phyloP scores from a whole-genome alignment of 2,888 invertebrate genomes.

The Drosophila trichaetosa region DNA sequence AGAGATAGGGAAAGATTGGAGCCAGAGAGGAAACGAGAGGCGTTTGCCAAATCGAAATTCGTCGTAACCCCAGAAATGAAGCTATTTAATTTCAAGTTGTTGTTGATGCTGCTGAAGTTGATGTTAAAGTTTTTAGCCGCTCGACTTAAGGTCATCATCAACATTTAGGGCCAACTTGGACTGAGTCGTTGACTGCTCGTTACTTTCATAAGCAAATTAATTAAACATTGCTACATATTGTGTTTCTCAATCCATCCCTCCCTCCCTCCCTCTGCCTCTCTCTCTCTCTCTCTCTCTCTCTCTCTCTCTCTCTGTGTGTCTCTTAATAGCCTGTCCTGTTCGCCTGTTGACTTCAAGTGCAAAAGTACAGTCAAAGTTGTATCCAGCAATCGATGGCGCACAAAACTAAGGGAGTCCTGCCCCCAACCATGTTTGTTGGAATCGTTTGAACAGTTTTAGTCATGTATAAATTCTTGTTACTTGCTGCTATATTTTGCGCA shows the following conservation, averaged over 20 bases:
- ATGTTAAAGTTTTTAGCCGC: slow-evolving; percentile 30
- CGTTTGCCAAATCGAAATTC: slow-evolving; percentile 52
- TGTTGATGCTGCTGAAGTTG: slow-evolving; percentile 33
- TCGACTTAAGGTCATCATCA: slow-evolving; percentile 54
- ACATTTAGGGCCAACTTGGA: slow-evolving; percentile 29
- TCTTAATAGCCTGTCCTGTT: not conserved
- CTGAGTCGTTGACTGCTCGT: slow-evolving; percentile 29
- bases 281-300: not conserved
- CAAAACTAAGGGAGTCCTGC: not conserved
- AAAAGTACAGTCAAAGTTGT: slow-evolving; percentile 50
- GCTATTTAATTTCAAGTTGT: slow-evolving; percentile 45
- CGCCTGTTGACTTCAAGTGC: slow-evolving; percentile 45
- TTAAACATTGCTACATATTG: slow-evolving; percentile 59
- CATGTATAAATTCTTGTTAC: not conserved
- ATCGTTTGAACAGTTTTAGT: not conserved
- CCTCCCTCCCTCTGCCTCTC: too few relatives aligned
- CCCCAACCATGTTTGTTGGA: not conserved
- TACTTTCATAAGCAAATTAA: slow-evolving; percentile 77
- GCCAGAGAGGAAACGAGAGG: not conserved
- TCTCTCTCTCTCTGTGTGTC: not conserved
- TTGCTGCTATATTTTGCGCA: slow-evolving; percentile 20
- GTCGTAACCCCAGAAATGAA: slow-evolving; percentile 40
- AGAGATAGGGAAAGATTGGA: too few relatives aligned
- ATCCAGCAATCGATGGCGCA: slow-evolving; percentile 9
- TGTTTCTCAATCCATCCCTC: slow-evolving; percentile 4